Conservation (phyloP, 2,888 invertebrate species). For the Thalpophila matura region DNA sequence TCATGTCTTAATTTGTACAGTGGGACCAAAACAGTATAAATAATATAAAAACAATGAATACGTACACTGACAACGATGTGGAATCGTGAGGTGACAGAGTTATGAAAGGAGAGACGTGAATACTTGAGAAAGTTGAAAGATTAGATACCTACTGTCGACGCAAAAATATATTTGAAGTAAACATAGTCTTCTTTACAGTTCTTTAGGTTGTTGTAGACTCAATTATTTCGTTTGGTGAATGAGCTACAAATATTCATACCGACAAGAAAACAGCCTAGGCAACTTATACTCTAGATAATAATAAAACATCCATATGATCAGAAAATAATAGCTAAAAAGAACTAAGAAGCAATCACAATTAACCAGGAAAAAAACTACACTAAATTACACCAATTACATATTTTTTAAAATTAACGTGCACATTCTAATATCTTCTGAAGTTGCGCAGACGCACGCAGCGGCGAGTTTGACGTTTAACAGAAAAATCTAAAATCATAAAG, state of each 20-base stretch:
- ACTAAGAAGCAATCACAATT: not conserved
- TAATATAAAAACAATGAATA: conserved; percentile 86
- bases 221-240: not conserved
- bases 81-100: conserved; percentile 59
- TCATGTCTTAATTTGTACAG: conserved; percentile 86
- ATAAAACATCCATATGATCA: not conserved
- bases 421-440: conserved; percentile 53
- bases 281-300: not conserved
- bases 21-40: conserved; percentile 76
- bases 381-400: not conserved
- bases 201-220: too few species aligned
- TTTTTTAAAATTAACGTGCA: not conserved
- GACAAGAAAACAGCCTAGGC: not conserved
- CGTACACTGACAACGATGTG: conserved; percentile 73
- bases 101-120: conserved; percentile 39
- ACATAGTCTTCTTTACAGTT: too few species aligned
- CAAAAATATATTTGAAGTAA: not conserved
- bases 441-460: conserved; percentile 74
- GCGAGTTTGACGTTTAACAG: conserved; percentile 88
- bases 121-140: not conserved
- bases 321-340: not conserved
- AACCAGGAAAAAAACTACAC: not conserved
- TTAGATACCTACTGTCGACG: not conserved
- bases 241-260: not conserved
- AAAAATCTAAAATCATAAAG: conserved; percentile 90